These are phyloP conservation scores for Paramisgurnus dabryanus DNA, from an alignment of 2,113 vertebrate genomes.

Conservation along the genomic window DNA sequence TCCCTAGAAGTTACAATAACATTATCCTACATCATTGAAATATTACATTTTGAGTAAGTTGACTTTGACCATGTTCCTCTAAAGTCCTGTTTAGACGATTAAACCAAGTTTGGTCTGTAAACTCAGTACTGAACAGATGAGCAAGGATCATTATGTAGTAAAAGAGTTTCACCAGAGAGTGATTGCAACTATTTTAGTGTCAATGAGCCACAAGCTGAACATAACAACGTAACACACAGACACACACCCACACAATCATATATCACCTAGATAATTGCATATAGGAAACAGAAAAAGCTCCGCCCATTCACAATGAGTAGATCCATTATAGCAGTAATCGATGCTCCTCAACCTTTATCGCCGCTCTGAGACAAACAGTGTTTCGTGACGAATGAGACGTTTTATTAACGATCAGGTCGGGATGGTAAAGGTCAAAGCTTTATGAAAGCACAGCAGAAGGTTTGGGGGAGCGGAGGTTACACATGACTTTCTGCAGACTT, in stretches of 20 bases:
- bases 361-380: constrained; percentile 28
- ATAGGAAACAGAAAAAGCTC: constrained; percentile 30
- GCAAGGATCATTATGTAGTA: constrained; percentile 22
- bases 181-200: constrained; percentile 38
- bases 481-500: background rate
- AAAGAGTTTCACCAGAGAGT: constrained; percentile 37
- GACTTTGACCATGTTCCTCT: background rate
- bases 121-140: constrained; percentile 20
- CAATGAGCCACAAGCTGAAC: constrained; percentile 26
- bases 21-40: too few relatives aligned
- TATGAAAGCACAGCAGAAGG: constrained; percentile 25
- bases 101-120: constrained; percentile 25
- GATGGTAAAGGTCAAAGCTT: constrained; percentile 45
- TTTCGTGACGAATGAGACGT: constrained; percentile 46
- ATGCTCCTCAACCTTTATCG: constrained; percentile 46
- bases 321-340: constrained; percentile 44
- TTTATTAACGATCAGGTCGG: constrained; percentile 45
- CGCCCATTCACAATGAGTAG: constrained; percentile 44
- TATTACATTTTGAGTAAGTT: too few relatives aligned
- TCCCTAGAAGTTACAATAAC: too few relatives aligned
- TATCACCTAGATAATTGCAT: constrained; percentile 23
- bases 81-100: constrained; percentile 10
- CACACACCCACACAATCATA: background rate
- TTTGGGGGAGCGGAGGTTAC: background rate
- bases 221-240: constrained; percentile 24